Conservation (phyloP, 2,888 invertebrate species). For the Torymus texanus region DNA sequence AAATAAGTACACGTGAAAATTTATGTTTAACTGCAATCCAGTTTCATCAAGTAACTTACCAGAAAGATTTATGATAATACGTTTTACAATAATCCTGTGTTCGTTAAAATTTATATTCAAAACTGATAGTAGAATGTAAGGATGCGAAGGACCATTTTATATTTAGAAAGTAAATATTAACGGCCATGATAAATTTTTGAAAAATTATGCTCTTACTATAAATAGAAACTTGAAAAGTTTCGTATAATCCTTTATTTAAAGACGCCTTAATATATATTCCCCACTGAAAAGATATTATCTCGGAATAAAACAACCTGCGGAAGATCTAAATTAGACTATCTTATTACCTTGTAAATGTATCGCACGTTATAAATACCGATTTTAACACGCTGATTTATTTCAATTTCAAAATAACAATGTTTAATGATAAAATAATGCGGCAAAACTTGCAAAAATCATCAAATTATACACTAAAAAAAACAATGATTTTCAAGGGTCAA, state of each 20-base stretch:
- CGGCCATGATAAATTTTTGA: constrained; percentile 4
- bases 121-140: background rate
- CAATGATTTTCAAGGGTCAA: too few species aligned
- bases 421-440: too few species aligned
- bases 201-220: constrained; percentile 22
- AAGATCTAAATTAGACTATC: constrained; percentile 1
- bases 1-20: too few species aligned
- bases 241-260: constrained; percentile 17
- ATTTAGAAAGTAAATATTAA: constrained; percentile 8
- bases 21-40: too few species aligned
- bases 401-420: too few species aligned
- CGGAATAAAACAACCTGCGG: background rate
- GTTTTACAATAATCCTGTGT: too few species aligned
- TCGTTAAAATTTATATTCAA: background rate
- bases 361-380: background rate
- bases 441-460: too few species aligned
- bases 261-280: background rate
- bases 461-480: too few species aligned
- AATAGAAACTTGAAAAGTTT: constrained; percentile 35
- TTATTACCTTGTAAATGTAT: background rate
- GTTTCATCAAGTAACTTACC: too few species aligned
- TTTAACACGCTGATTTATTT: background rate
- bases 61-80: too few species aligned
- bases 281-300: background rate
- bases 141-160: background rate